Evolutionary conservation across 2,113 vertebrate species (phyloP).

Genomic region (Morone saxatilis): DNA sequence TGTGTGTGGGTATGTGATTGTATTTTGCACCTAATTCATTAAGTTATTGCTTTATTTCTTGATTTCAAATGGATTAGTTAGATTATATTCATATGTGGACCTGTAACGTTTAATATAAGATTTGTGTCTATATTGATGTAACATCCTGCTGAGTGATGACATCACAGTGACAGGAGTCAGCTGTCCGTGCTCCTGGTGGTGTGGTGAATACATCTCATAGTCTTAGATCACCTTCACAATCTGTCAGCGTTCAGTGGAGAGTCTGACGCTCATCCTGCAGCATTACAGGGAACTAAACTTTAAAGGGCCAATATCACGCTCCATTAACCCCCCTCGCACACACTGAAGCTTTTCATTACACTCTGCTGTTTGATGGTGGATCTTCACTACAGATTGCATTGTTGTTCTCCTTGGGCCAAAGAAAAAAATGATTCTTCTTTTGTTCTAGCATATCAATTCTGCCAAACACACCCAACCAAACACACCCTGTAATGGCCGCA

Average conservation of each 20-base stretch:
- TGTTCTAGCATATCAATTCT: neutral
- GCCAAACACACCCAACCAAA: neutral
- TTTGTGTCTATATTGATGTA: neutral
- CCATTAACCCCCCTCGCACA: slow-evolving; percentile 22
- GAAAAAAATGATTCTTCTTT: neutral
- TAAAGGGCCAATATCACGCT: slow-evolving; percentile 20
- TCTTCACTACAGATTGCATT: neutral
- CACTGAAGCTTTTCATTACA: neutral
- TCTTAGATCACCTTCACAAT: slow-evolving; percentile 18
- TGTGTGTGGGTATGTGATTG: no score
- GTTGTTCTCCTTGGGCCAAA: neutral
- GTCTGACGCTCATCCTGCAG: neutral
- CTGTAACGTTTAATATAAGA: neutral
- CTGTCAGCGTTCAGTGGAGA: neutral
- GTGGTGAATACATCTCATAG: neutral
- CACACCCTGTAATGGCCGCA: no score
- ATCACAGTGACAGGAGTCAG: neutral
- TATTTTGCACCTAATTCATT: no score
- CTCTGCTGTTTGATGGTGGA: neutral
- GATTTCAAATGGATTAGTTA: no score
- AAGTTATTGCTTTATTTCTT: no score
- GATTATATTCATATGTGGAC: neutral
- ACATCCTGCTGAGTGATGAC: neutral
- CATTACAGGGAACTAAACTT: slow-evolving; percentile 9
- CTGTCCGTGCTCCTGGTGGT: neutral